Evolutionary conservation across 1,140 invertebrate genomes (phyloP).

Genomic region (Penaeus indicus): DNA sequence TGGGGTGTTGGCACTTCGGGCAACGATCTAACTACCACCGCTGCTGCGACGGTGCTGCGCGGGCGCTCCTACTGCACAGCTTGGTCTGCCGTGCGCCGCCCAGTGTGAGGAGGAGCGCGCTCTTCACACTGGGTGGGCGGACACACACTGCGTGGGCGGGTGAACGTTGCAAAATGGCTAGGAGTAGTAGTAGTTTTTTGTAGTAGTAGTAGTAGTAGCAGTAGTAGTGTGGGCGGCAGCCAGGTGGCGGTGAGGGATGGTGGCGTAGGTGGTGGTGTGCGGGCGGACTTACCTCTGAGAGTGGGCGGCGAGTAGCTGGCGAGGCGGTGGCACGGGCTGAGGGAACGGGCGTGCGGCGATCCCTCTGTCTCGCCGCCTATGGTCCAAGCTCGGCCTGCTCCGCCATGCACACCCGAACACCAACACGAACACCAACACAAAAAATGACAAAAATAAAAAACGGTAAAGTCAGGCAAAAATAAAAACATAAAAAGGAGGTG

Average conservation of each 20-base stretch:
- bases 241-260: neutral
- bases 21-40: too few species aligned
- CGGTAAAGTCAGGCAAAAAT: slow-evolving; percentile 26
- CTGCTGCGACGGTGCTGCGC: too few species aligned
- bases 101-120: too few species aligned
- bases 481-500: neutral
- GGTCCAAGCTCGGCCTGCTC: slow-evolving; percentile 60
- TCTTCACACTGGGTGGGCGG: neutral
- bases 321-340: slow-evolving; percentile 45
- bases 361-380: slow-evolving; percentile 46
- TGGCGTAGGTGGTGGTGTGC: neutral
- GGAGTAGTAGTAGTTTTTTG: neutral
- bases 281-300: slow-evolving; percentile 39
- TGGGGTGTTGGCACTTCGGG: too few species aligned
- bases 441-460: slow-evolving; percentile 47
- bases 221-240: slow-evolving; percentile 17
- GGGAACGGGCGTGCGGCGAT: slow-evolving; percentile 28
- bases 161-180: neutral
- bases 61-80: too few species aligned
- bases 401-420: slow-evolving; percentile 44
- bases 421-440: slow-evolving; percentile 47
- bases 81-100: neutral
- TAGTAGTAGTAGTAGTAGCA: neutral
- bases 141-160: neutral
- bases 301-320: slow-evolving; percentile 50